Base-by-base conservation (phyloP, 2,797 vertebrate species). In the Halcyon chelicuti region DNA sequence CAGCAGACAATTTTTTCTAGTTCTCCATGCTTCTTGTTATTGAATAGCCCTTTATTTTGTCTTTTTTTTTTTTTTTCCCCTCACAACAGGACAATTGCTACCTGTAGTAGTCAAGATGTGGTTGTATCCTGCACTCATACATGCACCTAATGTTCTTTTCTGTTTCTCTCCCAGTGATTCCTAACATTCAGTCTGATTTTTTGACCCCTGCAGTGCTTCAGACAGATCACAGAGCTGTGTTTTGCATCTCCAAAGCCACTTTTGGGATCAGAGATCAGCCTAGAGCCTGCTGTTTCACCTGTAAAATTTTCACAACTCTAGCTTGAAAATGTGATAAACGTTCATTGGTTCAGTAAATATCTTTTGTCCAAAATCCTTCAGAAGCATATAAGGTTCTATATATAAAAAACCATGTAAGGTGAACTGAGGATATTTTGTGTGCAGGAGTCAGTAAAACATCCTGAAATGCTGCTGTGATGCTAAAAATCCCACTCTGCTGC, bases 1-100 rank as follows among this genome's bases (percentile, higher is more conserved):
- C 17, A 73, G 60, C 74, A 91, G 77, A 22, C 71, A 70, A 77
- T 55, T 92, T 71, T 86, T 88, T 66, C 84, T 77, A 5, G 4
- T 78, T 92, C 74, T 91, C 52, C 31, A 47, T 76, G 71, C 66
- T 92, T 76, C 88, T 78, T 87, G 84, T 94, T 90, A 76, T 88
- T 92, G 91, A 84, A 72, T 68, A 92, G 63, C 51, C 77, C 66
- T 91, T 91, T 85, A 73, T 85, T 86, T 80, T 84, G 37, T 86
- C 57, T 62, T 63, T 70, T 72, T 79, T 74, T 72, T n/a, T 67
- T 66, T 68, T 66, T 61, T 0, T 21, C 7, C 28, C 20, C n/a
- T 29, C 29, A 54, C 44, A 55, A 54, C 71, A 73, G 60, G 58
- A 54, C 63, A 86, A 39, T 66, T 92, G 62, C 63, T 91, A 55